Base-by-base conservation (phyloP, 2,888 invertebrate genomes). In the Synergus itoensis region DNA sequence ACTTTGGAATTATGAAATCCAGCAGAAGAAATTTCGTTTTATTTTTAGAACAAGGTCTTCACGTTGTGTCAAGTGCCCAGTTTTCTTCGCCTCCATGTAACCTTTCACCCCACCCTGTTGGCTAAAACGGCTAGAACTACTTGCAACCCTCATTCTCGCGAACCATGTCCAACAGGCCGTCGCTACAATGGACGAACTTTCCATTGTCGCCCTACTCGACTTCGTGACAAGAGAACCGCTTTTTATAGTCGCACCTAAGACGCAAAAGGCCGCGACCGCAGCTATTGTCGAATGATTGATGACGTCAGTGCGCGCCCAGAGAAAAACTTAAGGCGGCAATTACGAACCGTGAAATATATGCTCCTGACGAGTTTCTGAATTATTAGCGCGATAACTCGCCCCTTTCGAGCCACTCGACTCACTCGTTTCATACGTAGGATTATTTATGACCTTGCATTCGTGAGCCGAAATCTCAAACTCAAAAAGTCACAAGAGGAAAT, bases 171-270 rank as follows among this genome's bases (percentile, higher is more conserved):
- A 83, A 86, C 86, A 85, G 84, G 83, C 85, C 87, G 84, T 84
- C 82, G 80, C 81, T 86, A 90, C 88, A 90, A 91, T 89, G 84
- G 88, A 82, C 85, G 86, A 89, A 91, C 88, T 90, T 91, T 88
- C 87, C 85, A 91, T 91, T 91, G 89, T 90, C 82, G 82, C 77
- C 63, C 79, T 77, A 67, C 81, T 82, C 78, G 81, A 80, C 81
- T 80, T 69, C 77, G 77, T 77, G 77, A 82, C 82, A 69, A 77
- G 78, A 76, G 76, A 81, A 79, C 48, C 75, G 76, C 79, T 82
- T 85, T 82, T 85, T 82, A 79, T 77, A 62, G 41, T 62, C 16
- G 57, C 77, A 62, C 43, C 77, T 78, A 81, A 81, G 81, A 81
- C 76, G 80, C 77, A 62, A 45, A 79, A 79, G 77, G 76, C 48